Conservation (phyloP, 2,113 vertebrate species). For the Sapajus apella region DNA sequence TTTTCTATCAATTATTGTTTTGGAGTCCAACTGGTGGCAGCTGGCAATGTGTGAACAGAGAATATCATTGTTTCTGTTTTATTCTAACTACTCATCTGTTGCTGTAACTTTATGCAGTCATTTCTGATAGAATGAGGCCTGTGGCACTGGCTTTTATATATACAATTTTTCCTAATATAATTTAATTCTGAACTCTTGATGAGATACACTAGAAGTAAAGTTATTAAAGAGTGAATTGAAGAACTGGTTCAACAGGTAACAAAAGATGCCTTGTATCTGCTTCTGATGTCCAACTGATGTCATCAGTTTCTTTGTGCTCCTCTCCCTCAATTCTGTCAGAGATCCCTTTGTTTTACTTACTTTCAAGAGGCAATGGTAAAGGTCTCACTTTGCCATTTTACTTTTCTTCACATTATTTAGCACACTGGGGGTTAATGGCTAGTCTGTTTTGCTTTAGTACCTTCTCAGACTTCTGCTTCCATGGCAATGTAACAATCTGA, state of each 20-base stretch:
- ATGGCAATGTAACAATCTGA: background rate
- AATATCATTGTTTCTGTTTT: constrained; percentile 56
- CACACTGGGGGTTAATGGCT: background rate
- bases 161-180: background rate
- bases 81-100: constrained; percentile 67
- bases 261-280: background rate
- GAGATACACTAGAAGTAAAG: background rate
- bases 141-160: background rate
- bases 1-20: constrained; percentile 48
- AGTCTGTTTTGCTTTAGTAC: background rate
- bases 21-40: constrained; percentile 31
- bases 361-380: background rate
- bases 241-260: background rate
- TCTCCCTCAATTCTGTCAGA: background rate
- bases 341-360: background rate
- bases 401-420: background rate
- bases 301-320: background rate
- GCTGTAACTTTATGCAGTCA: constrained; percentile 56
- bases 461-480: background rate
- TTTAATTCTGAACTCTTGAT: constrained; percentile 13
- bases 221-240: background rate
- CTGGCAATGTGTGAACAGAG: constrained; percentile 60
- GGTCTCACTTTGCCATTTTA: background rate
- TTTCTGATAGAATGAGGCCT: constrained; percentile 61
- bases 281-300: background rate